A percentile compares a stretch with the other conserved stretches of the same genome.
These are phyloP conservation scores for Bedellia somnulentella DNA, from an alignment of 2,888 invertebrate species.

Conservation along the genomic window DNA sequence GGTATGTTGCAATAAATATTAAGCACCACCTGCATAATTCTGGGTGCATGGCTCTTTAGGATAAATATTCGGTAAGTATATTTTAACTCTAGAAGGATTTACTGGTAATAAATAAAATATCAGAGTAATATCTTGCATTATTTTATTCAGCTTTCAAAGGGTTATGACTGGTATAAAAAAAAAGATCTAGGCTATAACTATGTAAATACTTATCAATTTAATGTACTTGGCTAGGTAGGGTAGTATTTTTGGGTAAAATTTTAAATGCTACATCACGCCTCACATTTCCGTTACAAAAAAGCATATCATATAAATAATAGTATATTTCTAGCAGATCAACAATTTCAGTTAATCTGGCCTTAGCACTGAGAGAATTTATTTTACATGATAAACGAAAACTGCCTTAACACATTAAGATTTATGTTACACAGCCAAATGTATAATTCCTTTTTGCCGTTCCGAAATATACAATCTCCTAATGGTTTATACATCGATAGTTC, in stretches of 20 bases:
- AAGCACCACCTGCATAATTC: no score
- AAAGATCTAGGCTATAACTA: slow-evolving; percentile 32
- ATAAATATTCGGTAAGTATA: no score
- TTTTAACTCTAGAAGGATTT: no score
- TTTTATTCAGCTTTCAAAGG: slow-evolving; percentile 41
- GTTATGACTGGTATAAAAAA: slow-evolving; percentile 41
- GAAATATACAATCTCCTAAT: slow-evolving; percentile 6
- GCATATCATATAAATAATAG: no score
- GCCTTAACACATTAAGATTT: no score
- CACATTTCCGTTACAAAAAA: slow-evolving; percentile 1
- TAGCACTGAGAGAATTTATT: no score
- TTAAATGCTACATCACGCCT: slow-evolving; percentile 1
- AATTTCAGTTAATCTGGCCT: no score
- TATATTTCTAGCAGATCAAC: no score
- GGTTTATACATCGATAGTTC: slow-evolving; percentile 1
- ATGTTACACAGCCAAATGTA: slow-evolving; percentile 44
- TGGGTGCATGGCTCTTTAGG: no score
- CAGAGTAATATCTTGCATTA: slow-evolving; percentile 22
- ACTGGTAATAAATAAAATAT: slow-evolving; percentile 1
- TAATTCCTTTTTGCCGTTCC: slow-evolving; percentile 27
- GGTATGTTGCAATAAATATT: no score
- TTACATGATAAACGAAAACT: no score
- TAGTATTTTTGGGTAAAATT: not conserved
- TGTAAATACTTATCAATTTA: slow-evolving; percentile 24
- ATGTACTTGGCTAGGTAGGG: slow-evolving; percentile 20